phyloP scores from a whole-genome alignment of 2,797 vertebrate genomes.

The Ictinia mississippiensis region DNA sequence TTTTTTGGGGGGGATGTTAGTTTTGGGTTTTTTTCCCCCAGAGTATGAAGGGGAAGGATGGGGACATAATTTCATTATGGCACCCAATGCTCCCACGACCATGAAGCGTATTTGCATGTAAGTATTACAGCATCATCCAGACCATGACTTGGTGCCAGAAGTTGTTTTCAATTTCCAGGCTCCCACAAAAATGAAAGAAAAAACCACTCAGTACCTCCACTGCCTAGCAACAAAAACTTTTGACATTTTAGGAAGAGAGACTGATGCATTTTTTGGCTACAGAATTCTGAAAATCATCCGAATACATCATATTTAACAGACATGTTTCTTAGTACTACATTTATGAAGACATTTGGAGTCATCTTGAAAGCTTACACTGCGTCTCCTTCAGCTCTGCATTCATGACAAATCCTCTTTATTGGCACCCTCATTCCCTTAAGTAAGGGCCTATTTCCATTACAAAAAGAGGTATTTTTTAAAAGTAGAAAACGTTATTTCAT shows the following conservation, averaged over 20 bases:
- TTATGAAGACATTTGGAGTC: not conserved
- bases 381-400: not conserved
- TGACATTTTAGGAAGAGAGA: not conserved
- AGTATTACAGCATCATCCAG: not conserved
- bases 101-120: not conserved
- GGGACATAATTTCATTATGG: not conserved
- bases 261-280: not conserved
- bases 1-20: not conserved
- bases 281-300: not conserved
- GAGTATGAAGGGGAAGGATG: not conserved
- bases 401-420: not conserved
- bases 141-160: not conserved
- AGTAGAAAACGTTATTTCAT: not conserved
- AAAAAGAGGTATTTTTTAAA: accelerated
- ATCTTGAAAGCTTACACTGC: not conserved
- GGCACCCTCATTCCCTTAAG: not conserved
- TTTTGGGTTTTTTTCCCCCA: not conserved
- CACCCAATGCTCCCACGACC: not conserved
- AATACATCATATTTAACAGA: not conserved
- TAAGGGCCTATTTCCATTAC: not conserved
- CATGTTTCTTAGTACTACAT: not conserved
- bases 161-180: not conserved
- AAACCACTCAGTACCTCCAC: not conserved
- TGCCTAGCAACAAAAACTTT: conserved; percentile 3
- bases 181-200: not conserved